Evolutionary conservation across 1,140 invertebrate species (phyloP).

Genomic region (Euglossa dilemma): DNA sequence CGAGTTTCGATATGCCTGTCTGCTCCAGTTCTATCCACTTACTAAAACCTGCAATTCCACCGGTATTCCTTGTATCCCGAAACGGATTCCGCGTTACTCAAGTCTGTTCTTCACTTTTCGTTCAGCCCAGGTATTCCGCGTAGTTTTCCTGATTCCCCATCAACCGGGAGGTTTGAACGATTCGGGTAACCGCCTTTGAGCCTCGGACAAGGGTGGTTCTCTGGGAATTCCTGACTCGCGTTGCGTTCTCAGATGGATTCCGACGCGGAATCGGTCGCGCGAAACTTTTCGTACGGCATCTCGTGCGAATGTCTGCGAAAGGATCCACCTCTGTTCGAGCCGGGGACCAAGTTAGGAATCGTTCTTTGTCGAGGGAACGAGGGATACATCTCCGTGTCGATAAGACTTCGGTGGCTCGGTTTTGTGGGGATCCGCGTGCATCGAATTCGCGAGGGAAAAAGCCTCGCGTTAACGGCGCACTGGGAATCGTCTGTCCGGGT

Average conservation of each 20-base stretch:
- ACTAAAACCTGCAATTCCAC: no score
- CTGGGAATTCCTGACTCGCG: neutral
- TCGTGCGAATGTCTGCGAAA: neutral
- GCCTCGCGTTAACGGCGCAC: neutral
- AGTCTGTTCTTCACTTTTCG: neutral
- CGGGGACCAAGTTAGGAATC: neutral
- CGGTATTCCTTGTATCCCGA: no score
- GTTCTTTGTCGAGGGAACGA: neutral
- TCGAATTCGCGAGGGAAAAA: neutral
- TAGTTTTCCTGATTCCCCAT: conserved; percentile 34
- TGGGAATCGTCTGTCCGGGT: neutral
- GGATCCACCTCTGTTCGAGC: neutral
- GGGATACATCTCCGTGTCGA: neutral
- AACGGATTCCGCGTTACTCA: no score
- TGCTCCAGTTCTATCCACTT: no score
- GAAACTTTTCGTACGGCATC: conserved; percentile 6
- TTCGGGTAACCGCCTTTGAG: neutral
- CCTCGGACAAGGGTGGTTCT: neutral
- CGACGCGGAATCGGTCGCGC: neutral
- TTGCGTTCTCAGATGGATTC: neutral
- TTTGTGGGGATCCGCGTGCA: neutral
- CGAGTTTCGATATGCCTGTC: no score
- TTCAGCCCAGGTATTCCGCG: neutral
- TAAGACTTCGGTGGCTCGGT: neutral
- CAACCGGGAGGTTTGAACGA: neutral